phyloP scores from a whole-genome alignment of 2,888 invertebrate genomes.

The Drosophila acutilabella region DNA sequence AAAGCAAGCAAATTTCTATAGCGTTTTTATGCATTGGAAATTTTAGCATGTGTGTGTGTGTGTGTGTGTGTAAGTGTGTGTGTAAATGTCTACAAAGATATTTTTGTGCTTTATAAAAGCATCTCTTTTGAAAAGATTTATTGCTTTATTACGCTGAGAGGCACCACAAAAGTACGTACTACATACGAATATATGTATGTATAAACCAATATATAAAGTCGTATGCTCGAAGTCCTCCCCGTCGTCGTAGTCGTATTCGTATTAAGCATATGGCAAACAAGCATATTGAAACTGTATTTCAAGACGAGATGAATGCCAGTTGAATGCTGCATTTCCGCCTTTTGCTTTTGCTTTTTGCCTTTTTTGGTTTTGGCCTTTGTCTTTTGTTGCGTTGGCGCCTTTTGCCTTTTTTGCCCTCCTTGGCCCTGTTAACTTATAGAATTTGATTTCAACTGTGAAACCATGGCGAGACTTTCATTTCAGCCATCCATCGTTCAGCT shows the following conservation, averaged over 20 bases:
- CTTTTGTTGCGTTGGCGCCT: slow-evolving; percentile 10
- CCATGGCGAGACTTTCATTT: slow-evolving; percentile 34
- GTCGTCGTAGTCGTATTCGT: slow-evolving; percentile 12
- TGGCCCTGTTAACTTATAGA: slow-evolving; percentile 49
- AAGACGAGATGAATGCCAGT: slow-evolving; percentile 31
- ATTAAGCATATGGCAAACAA: slow-evolving; percentile 55
- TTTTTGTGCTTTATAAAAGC: slow-evolving; percentile 23
- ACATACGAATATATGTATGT: not conserved
- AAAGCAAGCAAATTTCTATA: slow-evolving; percentile 44
- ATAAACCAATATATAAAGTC: slow-evolving; percentile 2
- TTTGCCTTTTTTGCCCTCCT: slow-evolving; percentile 2
- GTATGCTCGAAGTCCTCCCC: not conserved
- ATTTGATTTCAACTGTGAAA: slow-evolving; percentile 56
- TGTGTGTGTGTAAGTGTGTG: not conserved
- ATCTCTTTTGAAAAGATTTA: slow-evolving; percentile 56
- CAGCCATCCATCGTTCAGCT: slow-evolving; percentile 6
- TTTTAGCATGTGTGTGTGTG: slow-evolving; percentile 3
- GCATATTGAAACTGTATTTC: slow-evolving; percentile 54
- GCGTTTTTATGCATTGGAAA: slow-evolving; percentile 36
- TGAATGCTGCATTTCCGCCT: slow-evolving; percentile 61
- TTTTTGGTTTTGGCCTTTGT: slow-evolving; percentile 2
- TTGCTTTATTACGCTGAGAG: slow-evolving; percentile 61
- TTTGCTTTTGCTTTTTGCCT: slow-evolving; percentile 56
- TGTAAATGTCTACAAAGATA: slow-evolving; percentile 1
- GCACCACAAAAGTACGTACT: slow-evolving; percentile 15